phyloP scores from a whole-genome alignment of 23 tunicate genomes.

The Halocynthia aurantium region DNA sequence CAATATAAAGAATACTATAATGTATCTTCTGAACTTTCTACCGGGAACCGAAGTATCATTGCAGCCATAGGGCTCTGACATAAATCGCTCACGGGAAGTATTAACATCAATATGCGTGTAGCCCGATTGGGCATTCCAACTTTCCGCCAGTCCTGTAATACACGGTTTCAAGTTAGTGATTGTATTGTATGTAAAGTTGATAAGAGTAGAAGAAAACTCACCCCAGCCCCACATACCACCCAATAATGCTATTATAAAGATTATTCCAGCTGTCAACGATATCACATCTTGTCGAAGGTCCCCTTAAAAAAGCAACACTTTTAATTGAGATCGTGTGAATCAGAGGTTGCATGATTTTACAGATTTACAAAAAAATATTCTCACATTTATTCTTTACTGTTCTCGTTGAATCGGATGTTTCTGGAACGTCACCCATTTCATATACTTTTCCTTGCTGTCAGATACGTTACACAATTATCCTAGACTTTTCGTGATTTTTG shows the following conservation, averaged over 20 bases:
- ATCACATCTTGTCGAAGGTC: conserved; percentile 30
- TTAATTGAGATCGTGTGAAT: too few relatives aligned
- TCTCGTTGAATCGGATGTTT: too few relatives aligned
- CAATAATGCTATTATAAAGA: conserved; percentile 45
- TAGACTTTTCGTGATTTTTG: too few relatives aligned
- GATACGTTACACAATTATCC: too few relatives aligned
- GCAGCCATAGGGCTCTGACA: conserved; percentile 73
- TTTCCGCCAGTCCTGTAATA: conserved; percentile 39
- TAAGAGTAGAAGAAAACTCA: conserved; percentile 8
- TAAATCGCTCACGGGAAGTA: conserved; percentile 37
- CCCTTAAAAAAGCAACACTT: too few relatives aligned
- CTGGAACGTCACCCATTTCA: too few relatives aligned
- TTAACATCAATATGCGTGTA: conserved; percentile 44
- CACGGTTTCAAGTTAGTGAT: neutral
- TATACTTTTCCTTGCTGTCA: too few relatives aligned
- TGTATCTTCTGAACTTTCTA: neutral
- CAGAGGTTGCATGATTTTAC: too few relatives aligned
- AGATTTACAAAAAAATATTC: too few relatives aligned
- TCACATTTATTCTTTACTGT: too few relatives aligned
- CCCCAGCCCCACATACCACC: conserved; percentile 90
- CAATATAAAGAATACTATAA: neutral
- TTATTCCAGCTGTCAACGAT: conserved; percentile 38
- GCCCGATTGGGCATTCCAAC: conserved; percentile 87
- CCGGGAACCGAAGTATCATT: conserved; percentile 73
- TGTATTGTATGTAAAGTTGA: neutral